Conservation (phyloP, 1,140 invertebrate genomes). For the Latrodectus geometricus region DNA sequence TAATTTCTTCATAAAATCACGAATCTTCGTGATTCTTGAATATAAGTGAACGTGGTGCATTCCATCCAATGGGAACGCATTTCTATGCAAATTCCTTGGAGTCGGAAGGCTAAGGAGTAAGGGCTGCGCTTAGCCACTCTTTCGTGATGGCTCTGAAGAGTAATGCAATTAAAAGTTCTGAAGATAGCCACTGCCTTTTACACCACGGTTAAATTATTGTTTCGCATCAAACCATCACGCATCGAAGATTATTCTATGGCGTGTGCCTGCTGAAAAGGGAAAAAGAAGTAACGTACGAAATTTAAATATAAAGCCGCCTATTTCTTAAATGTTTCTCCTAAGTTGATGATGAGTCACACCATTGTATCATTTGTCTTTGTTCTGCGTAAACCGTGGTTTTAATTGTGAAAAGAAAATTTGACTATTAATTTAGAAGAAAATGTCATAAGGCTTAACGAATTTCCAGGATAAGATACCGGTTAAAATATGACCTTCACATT, state of each 20-base stretch:
- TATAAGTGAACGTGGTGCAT: neutral
- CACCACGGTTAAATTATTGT: neutral
- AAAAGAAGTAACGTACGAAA: neutral
- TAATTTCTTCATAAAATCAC: neutral
- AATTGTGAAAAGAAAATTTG: too few species aligned
- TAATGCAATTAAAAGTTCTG: conserved; percentile 17
- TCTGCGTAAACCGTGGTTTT: too few species aligned
- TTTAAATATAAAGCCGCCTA: too few species aligned
- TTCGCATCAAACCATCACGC: neutral
- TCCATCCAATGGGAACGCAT: neutral
- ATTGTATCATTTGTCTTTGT: too few species aligned
- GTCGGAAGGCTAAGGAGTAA: neutral
- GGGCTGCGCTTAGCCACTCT: neutral
- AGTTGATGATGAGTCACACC: too few species aligned
- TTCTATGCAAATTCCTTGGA: neutral
- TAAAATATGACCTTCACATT: too few species aligned
- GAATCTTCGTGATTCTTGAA: neutral
- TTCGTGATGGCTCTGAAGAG: conserved; percentile 1
- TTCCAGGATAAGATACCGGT: too few species aligned
- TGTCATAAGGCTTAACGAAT: too few species aligned
- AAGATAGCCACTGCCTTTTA: neutral
- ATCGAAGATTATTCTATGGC: conserved; percentile 1
- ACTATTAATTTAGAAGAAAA: too few species aligned
- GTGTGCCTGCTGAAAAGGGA: neutral
- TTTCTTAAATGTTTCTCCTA: too few species aligned